These are phyloP conservation scores for Melanargia galathea DNA, from an alignment of 2,888 invertebrate species.

Conservation along the genomic window DNA sequence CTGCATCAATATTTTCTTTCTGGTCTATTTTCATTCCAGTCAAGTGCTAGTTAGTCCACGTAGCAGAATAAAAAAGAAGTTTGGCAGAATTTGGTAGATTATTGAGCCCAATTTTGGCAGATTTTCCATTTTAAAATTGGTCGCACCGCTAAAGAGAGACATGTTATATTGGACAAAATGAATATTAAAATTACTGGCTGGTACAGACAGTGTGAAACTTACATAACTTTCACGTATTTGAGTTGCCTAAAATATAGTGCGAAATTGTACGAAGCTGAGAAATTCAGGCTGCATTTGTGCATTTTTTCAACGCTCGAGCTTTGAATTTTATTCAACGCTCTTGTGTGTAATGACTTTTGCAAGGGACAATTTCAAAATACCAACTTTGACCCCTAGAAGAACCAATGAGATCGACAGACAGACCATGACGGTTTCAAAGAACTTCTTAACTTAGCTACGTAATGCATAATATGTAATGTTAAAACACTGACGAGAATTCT, in stretches of 20 bases:
- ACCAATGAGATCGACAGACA: no score
- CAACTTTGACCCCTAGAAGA: no score
- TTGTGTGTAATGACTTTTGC: background rate
- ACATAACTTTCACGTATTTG: slow-evolving; percentile 20
- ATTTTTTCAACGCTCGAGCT: no score
- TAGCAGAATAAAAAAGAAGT: slow-evolving; percentile 22
- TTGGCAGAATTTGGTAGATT: background rate
- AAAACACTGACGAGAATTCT: background rate
- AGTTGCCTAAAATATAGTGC: slow-evolving; percentile 21
- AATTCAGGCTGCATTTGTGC: slow-evolving; percentile 8
- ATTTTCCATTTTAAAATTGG: slow-evolving; percentile 18
- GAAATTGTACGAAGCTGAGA: background rate
- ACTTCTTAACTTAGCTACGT: no score
- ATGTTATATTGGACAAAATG: slow-evolving; percentile 17
- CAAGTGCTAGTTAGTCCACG: background rate
- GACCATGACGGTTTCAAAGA: no score
- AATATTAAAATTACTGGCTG: slow-evolving; percentile 15
- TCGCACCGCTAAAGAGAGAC: slow-evolving; percentile 12
- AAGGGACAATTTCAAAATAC: no score
- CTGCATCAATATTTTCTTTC: background rate
- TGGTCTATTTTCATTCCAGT: background rate
- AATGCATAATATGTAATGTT: background rate
- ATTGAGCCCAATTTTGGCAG: slow-evolving; percentile 5
- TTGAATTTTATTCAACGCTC: slow-evolving; percentile 1
- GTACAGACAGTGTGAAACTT: slow-evolving; percentile 25